Conservation (phyloP, 2,797 vertebrate species). For the Ispidina lecontei region DNA sequence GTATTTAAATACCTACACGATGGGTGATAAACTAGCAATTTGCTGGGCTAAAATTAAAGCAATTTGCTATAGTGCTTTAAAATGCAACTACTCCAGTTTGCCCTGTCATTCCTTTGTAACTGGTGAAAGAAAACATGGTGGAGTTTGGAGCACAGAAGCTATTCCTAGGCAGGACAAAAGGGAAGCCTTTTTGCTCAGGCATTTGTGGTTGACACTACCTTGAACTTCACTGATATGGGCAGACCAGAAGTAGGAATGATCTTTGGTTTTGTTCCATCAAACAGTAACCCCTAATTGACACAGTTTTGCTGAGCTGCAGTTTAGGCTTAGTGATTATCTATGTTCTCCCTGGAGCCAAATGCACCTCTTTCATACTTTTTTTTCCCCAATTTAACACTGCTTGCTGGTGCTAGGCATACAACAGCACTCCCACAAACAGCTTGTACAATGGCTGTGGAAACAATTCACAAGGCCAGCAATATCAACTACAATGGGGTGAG, state of each 20-base stretch:
- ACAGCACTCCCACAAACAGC: neutral
- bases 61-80: neutral
- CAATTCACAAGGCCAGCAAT: neutral
- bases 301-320: neutral
- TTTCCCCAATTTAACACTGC: neutral
- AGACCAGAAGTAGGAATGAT: neutral
- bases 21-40: neutral
- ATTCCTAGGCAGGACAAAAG: neutral
- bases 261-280: neutral
- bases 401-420: neutral
- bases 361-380: neutral
- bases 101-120: neutral
- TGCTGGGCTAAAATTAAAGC: neutral
- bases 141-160: neutral
- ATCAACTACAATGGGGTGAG: neutral
- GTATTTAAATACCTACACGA: neutral
- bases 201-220: neutral
- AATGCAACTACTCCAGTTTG: neutral
- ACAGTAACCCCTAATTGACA: neutral
- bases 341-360: neutral
- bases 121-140: neutral
- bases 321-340: neutral
- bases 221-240: neutral
- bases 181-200: neutral
- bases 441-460: fast-evolving